phyloP scores from a whole-genome alignment of 2,113 vertebrate species.

The Suricata suricatta region DNA sequence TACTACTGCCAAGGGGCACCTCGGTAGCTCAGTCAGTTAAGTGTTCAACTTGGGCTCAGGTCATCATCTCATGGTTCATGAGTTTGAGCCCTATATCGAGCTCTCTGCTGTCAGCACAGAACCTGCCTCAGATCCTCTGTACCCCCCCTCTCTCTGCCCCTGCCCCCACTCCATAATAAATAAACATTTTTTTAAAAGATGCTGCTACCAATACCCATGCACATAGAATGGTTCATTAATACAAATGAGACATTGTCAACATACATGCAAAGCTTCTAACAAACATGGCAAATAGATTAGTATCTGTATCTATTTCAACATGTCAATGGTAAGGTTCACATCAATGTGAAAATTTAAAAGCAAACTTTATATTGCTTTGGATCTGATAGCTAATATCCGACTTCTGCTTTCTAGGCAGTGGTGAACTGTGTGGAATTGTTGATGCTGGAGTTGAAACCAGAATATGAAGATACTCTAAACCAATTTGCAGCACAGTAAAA shows the following conservation, averaged over 20 bases:
- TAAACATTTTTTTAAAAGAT: background rate
- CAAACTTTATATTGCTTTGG: background rate
- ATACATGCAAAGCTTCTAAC: background rate
- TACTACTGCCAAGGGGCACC: background rate
- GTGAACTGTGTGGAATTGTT: background rate
- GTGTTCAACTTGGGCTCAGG: too few species aligned
- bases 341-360: constrained; percentile 11
- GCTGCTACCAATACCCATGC: background rate
- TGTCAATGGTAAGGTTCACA: background rate
- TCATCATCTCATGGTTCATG: too few species aligned
- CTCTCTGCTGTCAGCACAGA: too few species aligned
- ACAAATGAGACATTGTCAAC: constrained; percentile 21
- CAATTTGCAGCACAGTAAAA: background rate
- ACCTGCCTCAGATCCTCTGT: too few species aligned
- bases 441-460: background rate
- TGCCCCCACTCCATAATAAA: too few species aligned
- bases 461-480: background rate
- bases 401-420: constrained; percentile 23
- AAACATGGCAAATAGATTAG: background rate
- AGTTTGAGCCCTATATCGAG: too few species aligned
- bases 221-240: background rate
- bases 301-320: background rate
- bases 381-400: background rate
- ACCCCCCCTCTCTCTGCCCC: too few species aligned
- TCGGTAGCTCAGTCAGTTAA: too few species aligned